A percentile compares a stretch with the other conserved stretches of the same genome.
Conservation (phyloP, 2,113 vertebrate genomes). For the Kryptolebias marmoratus region DNA sequence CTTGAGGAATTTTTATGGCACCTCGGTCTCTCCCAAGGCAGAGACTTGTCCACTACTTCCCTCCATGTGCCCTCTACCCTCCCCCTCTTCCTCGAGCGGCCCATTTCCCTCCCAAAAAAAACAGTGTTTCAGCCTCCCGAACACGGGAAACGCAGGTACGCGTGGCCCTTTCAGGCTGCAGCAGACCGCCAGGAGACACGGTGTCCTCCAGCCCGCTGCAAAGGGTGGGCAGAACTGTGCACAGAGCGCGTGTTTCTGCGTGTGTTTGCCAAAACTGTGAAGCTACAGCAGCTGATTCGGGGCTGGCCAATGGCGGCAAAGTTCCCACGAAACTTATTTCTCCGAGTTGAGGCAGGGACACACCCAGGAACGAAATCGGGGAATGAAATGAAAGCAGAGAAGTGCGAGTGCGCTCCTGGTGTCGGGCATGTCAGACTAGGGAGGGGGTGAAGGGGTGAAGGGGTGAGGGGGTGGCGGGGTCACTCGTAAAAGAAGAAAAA, state of each 20-base stretch:
- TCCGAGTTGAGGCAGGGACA: slow-evolving; percentile 82
- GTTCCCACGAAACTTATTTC: slow-evolving; percentile 83
- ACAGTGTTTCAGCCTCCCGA: slow-evolving; percentile 54
- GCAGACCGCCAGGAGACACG: slow-evolving; percentile 79
- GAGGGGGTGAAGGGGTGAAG: not conserved
- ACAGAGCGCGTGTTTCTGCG: not conserved
- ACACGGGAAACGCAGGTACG: slow-evolving; percentile 77
- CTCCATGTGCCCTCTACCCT: slow-evolving; percentile 9
- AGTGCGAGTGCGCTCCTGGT: slow-evolving; percentile 3
- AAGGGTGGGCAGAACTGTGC: not conserved
- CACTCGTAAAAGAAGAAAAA: slow-evolving; percentile 16
- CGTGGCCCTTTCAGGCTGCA: not conserved
- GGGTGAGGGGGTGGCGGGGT: not conserved
- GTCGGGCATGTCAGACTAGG: slow-evolving; percentile 26
- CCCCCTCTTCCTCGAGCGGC: not conserved
- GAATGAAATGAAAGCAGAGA: slow-evolving; percentile 35
- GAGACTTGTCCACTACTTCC: slow-evolving; percentile 42
- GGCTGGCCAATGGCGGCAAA: slow-evolving; percentile 87
- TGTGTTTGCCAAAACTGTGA: slow-evolving; percentile 49
- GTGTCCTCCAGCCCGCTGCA: not conserved
- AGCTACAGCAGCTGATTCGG: slow-evolving; percentile 88
- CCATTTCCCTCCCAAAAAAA: not conserved
- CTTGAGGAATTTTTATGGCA: slow-evolving; percentile 77
- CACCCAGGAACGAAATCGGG: slow-evolving; percentile 71
- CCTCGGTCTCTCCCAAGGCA: slow-evolving; percentile 54